Evolutionary conservation across 2,797 vertebrate genomes (phyloP), one percentile per base, ranked within the genome.

Genomic region (Craterocephalus amniculus): DNA sequence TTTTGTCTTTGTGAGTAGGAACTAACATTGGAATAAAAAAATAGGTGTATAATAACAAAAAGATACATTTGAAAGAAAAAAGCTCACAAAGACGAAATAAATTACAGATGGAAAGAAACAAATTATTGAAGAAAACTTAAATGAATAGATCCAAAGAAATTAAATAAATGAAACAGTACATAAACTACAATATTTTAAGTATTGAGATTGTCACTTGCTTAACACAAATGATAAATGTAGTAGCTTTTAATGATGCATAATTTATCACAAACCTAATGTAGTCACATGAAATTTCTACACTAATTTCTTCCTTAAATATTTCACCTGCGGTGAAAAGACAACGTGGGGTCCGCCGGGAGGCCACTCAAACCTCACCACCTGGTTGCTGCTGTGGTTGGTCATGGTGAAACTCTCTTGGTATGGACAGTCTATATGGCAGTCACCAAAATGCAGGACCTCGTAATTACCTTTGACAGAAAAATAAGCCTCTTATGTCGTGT

Each of bases 281-380:
- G 16, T 43, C 16, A 43, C 40, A 43, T 43, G 16, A 43, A 4
- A 43, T 43, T 18, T 43, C 7, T 43, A 20, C 43, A 45, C 43
- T 7, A 18, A 45, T n/a, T 45, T 18, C 38, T 43, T 6, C 40
- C 40, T 43, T 45, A 6, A 32, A 0, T 65, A 20, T 20, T 83
- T 84, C 91, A 97, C 96, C 95, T 94, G 92, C 8, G 97, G 97
- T 32, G 94, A 96, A 91, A 99, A 96, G 45, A 58, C 66, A 49
- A 97, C 32, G 0, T 94, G 81, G 0, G 77, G 2, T 71, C 64
- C 81, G 0, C 75, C 63, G 14, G 83, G 6, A 1, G 93, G 93
- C 98, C 97, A 99, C 85, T 97, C 93, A 34, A 99, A 99, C 66
- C 93, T 91, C 80, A 96, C 71, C 6, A 75, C 87, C 1, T 93